A percentile compares a stretch with the other conserved stretches of the same genome.
Conservation (phyloP, 2,797 vertebrate species). For the Coccyzus lansbergi region DNA sequence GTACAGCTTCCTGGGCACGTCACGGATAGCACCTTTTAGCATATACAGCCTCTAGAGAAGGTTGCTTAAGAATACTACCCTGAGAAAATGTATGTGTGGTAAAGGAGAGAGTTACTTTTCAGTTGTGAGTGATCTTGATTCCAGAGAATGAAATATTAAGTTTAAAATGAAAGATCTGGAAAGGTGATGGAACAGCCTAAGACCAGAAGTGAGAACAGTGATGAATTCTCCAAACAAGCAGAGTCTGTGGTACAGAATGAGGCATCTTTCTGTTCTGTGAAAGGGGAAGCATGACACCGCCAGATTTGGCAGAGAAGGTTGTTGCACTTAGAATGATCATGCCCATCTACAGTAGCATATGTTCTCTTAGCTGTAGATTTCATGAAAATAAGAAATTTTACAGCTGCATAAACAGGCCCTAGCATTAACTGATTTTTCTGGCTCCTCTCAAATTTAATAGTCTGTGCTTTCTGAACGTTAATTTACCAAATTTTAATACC, state of each 20-base stretch:
- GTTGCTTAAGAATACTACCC: not conserved
- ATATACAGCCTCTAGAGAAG: not conserved
- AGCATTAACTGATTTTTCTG: not conserved
- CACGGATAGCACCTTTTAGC: not conserved
- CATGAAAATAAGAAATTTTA: not conserved
- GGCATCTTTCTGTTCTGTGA: accelerated
- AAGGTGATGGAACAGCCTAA: not conserved
- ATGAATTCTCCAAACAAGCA: not conserved
- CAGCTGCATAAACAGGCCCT: not conserved
- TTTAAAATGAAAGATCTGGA: not conserved
- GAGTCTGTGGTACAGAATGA: not conserved
- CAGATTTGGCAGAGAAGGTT: not conserved
- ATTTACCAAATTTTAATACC: not conserved
- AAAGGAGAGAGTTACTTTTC: not conserved
- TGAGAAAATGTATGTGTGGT: not conserved
- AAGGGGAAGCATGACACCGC: accelerated
- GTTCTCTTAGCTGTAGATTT: not conserved
- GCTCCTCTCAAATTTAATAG: not conserved
- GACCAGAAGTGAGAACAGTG: not conserved
- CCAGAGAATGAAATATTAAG: not conserved
- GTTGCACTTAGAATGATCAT: not conserved
- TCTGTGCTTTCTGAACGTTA: not conserved
- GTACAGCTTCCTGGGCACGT: not conserved
- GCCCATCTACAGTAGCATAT: not conserved
- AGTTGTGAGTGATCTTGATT: not conserved